These are phyloP conservation scores for Atta cephalotes DNA, from an alignment of 1,140 invertebrate genomes.

Conservation along the genomic window DNA sequence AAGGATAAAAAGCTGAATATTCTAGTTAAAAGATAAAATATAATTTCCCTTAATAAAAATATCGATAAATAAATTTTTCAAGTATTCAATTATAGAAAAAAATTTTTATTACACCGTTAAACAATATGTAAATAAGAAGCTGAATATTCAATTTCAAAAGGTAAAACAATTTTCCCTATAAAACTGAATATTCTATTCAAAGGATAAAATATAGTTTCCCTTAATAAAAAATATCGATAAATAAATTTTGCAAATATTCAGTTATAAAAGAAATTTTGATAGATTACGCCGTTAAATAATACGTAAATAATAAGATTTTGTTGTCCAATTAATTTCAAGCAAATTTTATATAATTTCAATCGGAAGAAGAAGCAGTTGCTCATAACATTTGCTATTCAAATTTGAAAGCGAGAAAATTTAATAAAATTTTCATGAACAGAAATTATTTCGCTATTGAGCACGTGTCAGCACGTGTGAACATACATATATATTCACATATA, in stretches of 20 bases:
- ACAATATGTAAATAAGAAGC: not conserved
- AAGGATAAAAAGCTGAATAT: not conserved
- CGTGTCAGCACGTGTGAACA: not conserved
- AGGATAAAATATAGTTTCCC: not conserved
- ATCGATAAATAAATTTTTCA: not conserved
- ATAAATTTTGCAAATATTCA: not conserved
- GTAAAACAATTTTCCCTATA: not conserved
- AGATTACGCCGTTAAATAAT: not conserved
- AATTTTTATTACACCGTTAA: not conserved
- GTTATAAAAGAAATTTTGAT: not conserved
- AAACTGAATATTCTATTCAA: not conserved
- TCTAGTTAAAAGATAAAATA: not conserved
- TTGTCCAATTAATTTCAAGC: not conserved
- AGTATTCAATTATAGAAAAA: not conserved
- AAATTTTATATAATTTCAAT: not conserved
- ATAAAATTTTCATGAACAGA: not conserved
- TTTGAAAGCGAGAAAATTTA: not conserved
- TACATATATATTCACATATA: not conserved
- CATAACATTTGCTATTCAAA: constrained; percentile 11
- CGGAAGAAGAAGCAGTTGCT: too few species aligned
- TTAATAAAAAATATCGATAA: not conserved
- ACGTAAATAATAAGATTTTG: not conserved
- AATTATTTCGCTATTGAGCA: not conserved
- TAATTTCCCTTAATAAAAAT: not conserved
- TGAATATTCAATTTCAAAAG: too few species aligned